These are phyloP conservation scores for Physella acuta DNA, from an alignment of 1,140 invertebrate genomes.

Conservation along the genomic window DNA sequence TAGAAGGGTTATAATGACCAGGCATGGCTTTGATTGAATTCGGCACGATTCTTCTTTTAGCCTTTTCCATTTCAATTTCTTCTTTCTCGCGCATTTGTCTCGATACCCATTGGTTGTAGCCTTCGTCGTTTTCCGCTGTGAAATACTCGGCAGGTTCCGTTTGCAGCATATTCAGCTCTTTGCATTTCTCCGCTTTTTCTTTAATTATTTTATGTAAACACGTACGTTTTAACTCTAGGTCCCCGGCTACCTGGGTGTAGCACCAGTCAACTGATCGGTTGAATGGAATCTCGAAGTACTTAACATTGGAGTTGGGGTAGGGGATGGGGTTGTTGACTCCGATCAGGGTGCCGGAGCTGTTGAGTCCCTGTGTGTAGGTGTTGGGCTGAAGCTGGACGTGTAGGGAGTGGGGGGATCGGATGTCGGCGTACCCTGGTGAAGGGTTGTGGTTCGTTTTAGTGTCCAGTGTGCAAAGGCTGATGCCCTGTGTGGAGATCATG, in stretches of 20 bases:
- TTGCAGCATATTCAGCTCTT: neutral
- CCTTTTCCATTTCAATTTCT: neutral
- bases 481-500: too few relatives aligned
- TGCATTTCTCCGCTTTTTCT: neutral
- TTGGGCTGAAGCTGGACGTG: neutral
- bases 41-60: neutral
- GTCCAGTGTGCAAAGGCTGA: too few relatives aligned
- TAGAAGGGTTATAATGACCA: conserved; percentile 11
- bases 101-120: conserved; percentile 12
- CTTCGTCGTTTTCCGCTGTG: conserved; percentile 24
- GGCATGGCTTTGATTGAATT: conserved; percentile 10
- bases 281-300: conserved; percentile 8
- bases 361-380: conserved; percentile 5
- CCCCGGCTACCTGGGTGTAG: neutral
- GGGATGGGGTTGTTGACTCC: conserved; percentile 10
- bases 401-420: neutral
- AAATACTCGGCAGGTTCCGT: conserved; percentile 12
- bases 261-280: conserved; percentile 1
- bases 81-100: neutral
- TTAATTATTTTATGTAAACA: neutral
- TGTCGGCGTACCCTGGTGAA: neutral
- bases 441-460: too few relatives aligned
- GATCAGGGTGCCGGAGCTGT: neutral
- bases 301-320: neutral
- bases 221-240: neutral